Evolutionary conservation across 1,140 invertebrate species (phyloP).

Genomic region (Thalassaphorura encarpata): DNA sequence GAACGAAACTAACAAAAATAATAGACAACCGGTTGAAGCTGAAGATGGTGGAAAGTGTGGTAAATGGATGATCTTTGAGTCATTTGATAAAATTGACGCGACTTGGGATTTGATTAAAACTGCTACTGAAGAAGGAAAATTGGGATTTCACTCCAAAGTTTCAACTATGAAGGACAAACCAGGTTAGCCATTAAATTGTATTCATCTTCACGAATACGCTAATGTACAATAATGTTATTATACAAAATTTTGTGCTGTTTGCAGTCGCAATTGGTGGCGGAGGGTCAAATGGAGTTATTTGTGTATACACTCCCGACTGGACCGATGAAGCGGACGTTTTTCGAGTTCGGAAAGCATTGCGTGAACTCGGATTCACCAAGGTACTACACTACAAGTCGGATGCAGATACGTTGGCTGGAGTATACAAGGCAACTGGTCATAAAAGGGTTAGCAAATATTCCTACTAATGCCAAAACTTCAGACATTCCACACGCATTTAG

Average conservation of each 20-base stretch:
- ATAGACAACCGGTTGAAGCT: background rate
- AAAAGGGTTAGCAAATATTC: constrained; percentile 5
- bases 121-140: constrained; percentile 9
- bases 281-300: constrained; percentile 4
- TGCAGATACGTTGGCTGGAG: constrained; percentile 6
- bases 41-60: background rate
- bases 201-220: background rate
- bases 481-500: too few species aligned
- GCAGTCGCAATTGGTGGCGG: background rate
- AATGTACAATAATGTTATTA: background rate
- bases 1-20: background rate
- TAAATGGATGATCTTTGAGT: constrained; percentile 11
- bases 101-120: constrained; percentile 5
- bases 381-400: constrained; percentile 18
- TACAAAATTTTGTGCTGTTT: background rate
- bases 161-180: constrained; percentile 3
- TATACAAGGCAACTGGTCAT: constrained; percentile 7
- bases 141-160: constrained; percentile 6
- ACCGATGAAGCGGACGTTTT: constrained; percentile 16
- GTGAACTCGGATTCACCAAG: constrained; percentile 13
- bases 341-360: constrained; percentile 8
- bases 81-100: constrained; percentile 3
- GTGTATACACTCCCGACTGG: constrained; percentile 17
- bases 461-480: too few species aligned
- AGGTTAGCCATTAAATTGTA: background rate